Evolutionary conservation across 2,113 vertebrate species (phyloP).

Genomic region (Hassar affinis): DNA sequence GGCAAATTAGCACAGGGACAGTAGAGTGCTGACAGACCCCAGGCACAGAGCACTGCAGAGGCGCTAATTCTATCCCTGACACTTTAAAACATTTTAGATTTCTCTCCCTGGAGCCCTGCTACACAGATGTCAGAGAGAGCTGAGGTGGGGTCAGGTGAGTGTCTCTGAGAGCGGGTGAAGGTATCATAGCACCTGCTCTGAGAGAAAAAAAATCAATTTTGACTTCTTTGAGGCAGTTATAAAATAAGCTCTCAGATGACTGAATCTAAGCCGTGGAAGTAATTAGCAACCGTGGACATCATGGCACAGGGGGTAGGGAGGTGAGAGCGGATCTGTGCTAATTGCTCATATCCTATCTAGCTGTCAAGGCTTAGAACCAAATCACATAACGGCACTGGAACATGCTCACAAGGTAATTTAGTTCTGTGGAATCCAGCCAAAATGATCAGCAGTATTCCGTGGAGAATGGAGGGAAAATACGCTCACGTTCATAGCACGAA

Average conservation of each 20-base stretch:
- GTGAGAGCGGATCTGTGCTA: constrained; percentile 47
- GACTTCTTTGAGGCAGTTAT: constrained; percentile 52
- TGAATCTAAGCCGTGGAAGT: constrained; percentile 51
- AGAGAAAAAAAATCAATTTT: constrained; percentile 13
- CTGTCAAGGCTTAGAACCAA: constrained; percentile 16
- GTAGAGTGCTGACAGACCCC: constrained; percentile 9
- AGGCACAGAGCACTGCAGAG: background rate
- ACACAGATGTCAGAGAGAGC: background rate
- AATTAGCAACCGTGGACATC: constrained; percentile 66
- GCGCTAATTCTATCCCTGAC: constrained; percentile 12
- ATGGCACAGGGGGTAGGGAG: constrained; percentile 52
- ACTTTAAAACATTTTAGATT: constrained; percentile 23
- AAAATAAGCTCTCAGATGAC: constrained; percentile 60
- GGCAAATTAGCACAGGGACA: constrained; percentile 19
- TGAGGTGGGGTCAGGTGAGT: background rate
- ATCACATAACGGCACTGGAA: constrained; percentile 8
- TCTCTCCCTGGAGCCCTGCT: background rate
- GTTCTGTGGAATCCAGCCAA: background rate
- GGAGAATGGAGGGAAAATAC: background rate
- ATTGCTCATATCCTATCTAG: constrained; percentile 48
- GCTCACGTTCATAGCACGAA: background rate
- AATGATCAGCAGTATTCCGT: background rate
- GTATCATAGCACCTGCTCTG: background rate
- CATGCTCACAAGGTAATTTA: constrained; percentile 27
- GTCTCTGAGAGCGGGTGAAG: background rate